phyloP scores from a whole-genome alignment of 2,797 vertebrate genomes.

The Argyrosomus regius region DNA sequence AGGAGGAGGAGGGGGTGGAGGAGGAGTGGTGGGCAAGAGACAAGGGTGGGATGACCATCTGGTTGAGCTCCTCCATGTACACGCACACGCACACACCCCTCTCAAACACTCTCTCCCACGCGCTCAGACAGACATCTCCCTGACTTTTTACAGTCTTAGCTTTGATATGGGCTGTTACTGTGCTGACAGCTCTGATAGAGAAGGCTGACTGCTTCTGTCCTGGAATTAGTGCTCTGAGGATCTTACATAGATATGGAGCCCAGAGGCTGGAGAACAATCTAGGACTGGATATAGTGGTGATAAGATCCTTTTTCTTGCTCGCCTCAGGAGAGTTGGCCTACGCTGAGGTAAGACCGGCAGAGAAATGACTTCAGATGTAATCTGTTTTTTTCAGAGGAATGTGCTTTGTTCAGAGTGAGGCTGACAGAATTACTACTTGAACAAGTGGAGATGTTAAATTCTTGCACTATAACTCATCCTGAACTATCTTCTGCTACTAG shows the following conservation, averaged over 20 bases:
- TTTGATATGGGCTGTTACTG: constrained; percentile 78
- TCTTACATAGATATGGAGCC: constrained; percentile 70
- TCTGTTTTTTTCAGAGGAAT: constrained; percentile 22
- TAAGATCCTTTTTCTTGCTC: constrained; percentile 53
- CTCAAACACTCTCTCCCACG: constrained; percentile 68
- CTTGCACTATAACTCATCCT: constrained; percentile 8
- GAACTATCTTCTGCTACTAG: neutral
- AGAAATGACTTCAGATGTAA: constrained; percentile 43
- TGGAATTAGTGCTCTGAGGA: constrained; percentile 76
- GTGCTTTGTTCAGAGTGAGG: constrained; percentile 16
- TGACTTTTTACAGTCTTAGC: constrained; percentile 59
- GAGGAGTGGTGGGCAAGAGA: constrained; percentile 70
- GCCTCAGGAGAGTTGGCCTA: constrained; percentile 52
- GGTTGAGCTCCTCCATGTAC: constrained; percentile 77
- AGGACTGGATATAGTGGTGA: constrained; percentile 63
- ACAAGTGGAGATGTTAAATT: constrained; percentile 17
- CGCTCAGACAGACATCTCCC: constrained; percentile 70
- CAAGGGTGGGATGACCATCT: constrained; percentile 83
- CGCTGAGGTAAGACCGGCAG: constrained; percentile 76
- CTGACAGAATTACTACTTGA: constrained; percentile 4
- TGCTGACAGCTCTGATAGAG: constrained; percentile 73
- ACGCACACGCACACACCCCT: constrained; percentile 69
- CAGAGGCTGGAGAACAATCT: constrained; percentile 63
- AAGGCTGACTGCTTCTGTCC: constrained; percentile 64
- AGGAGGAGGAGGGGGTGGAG: constrained; percentile 55